Evolutionary conservation across 1,140 invertebrate genomes (phyloP), one percentile per base, ranked within the genome.

Genomic region (Varroa destructor): DNA sequence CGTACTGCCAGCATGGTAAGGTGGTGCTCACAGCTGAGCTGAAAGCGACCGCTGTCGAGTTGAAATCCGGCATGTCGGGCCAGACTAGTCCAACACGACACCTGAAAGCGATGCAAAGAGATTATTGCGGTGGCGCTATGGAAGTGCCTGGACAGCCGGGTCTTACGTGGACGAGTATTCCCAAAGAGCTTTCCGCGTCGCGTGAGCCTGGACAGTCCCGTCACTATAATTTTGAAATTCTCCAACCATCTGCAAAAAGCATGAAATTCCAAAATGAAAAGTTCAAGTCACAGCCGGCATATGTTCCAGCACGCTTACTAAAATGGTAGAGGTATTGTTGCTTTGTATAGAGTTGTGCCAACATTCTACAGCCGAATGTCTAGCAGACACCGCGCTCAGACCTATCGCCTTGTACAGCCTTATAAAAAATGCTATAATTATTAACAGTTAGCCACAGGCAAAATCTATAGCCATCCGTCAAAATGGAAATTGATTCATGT

Each of bases 71-170:
- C 85, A 77, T 96, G 91, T 84, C 93, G 90, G 0, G 92, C 90
- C 77, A 93, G 96, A 0, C 94, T 98, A 86, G 96, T 94, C 94
- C 94, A 98, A 81, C 99, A 98, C 77, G 88, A 90, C 10, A 97
- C 89, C 55, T 74, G 61, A 42, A 78, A 74, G 61, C 76, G 75
- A 10, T 76, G 75, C 5, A 76, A 57, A 70, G 73, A 76, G n/a
- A 75, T 36, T 54, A 73, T 74, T 51, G 76, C 43, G 70, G 73
- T 74, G 57, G 77, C 72, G 12, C 73, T 75, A 77, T 78, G 76
- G 74, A 96, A 97, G 80, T 99, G 94, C 8, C 95, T 82, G 73
- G 91, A 94, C 0, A 99, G 84, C 74, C 94, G 91, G 72, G 88
- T 87, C 79, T 95, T 96, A 43, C 88, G 84, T 1, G 89, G 87